Evolutionary conservation across 2,113 vertebrate genomes (phyloP), one percentile per base, ranked within the genome.

Genomic region (Bagarius yarrelli): DNA sequence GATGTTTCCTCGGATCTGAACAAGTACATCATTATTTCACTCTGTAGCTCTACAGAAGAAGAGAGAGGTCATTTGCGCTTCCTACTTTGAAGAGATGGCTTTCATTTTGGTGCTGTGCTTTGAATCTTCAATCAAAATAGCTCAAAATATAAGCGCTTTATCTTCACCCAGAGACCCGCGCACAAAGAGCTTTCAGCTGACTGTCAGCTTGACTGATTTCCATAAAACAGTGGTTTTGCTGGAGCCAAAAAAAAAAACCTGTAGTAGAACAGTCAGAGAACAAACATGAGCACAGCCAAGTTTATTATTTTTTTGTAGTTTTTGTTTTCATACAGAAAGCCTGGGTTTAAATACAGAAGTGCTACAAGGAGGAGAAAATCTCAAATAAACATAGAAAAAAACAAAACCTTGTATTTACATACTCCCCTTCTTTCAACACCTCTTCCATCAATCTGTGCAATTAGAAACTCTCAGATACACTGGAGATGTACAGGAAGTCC

Each of bases 291-390:
- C 63, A 78, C 60, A 76, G 70, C 56, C 57, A 78, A 55, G 70
- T 84, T 84, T 88, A 92, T 91, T 82, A 84, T 80, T 84, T 87
- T 88, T 91, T 86, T 87, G 21, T 70, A 87, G 90, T 89, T 89
- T 90, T 61, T 81, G n/a, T 70, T 85, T 84, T 78, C 50, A 84
- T 74, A 88, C 84, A 84, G 81, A 84, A 86, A 85, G 83, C 86
- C 91, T 87, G 87, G 81, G 88, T 89, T 85, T 91, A 83, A 91
- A 81, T 88, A 91, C 86, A 90, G 89, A 92, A 95, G 93, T 94
- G 94, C 91, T 93, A 91, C 88, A 85, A 89, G 85, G 77, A 86
- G 86, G 84, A 88, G 81, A 81, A 81, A 70, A 69, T 81, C 79
- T 76, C 81, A 88, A 84, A 87, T 81, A 72, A 85, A 83, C 75